These are phyloP conservation scores for Lota lota DNA, from an alignment of 2,113 vertebrate species.

Conservation along the genomic window DNA sequence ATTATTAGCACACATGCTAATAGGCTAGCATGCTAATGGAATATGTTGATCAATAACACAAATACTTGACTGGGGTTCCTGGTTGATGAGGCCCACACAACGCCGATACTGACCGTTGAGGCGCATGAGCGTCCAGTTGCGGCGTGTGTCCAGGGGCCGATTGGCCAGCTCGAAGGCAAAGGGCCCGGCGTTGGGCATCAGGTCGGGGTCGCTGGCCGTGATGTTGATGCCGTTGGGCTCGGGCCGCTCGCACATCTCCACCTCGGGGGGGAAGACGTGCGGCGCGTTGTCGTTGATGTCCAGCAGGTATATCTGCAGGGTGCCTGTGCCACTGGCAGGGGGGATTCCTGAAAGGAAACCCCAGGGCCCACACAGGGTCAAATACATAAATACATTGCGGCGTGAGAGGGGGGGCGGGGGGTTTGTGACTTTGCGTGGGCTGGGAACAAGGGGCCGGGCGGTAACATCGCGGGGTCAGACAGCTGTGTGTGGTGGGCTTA, in stretches of 20 bases:
- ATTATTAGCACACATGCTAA: too few species aligned
- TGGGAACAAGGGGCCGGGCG: too few species aligned
- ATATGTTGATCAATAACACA: background rate
- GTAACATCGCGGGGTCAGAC: too few species aligned
- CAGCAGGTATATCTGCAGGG: conserved; percentile 88
- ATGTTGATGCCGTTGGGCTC: conserved; percentile 92
- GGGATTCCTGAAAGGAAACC: conserved; percentile 77
- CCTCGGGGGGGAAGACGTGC: conserved; percentile 87
- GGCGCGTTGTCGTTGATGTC: conserved; percentile 97
- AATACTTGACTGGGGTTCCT: background rate
- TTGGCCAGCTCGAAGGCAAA: conserved; percentile 90
- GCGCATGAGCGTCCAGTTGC: conserved; percentile 91
- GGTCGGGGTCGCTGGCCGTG: conserved; percentile 89
- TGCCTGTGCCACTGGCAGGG: conserved; percentile 90
- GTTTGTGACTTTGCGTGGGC: too few species aligned
- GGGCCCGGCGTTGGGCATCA: conserved; percentile 87
- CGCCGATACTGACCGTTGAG: conserved; percentile 77
- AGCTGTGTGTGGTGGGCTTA: too few species aligned
- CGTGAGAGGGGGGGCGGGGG: too few species aligned
- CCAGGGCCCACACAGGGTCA: background rate
- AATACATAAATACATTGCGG: background rate
- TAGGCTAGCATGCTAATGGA: background rate
- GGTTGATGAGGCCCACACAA: background rate
- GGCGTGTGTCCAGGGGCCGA: conserved; percentile 80
- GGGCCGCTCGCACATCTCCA: conserved; percentile 89